Base-by-base conservation (phyloP, 2,113 vertebrate genomes). In the Gyps fulvus region DNA sequence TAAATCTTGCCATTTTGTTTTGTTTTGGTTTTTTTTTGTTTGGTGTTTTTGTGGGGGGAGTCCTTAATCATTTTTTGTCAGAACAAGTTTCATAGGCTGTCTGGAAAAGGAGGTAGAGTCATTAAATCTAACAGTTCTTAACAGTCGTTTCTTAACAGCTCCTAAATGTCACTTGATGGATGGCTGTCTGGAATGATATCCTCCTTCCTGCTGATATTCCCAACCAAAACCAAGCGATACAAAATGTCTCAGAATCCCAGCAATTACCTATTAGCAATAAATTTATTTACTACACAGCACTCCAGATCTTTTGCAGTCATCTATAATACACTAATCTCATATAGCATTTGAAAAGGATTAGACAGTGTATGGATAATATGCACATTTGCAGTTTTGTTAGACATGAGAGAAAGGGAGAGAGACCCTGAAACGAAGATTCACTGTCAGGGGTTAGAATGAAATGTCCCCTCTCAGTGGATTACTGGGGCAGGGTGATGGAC, bases 111-210 rank as follows among this genome's bases (percentile, higher is more conserved):
- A 86, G 13, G 32, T 38, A n/a, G 32, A 70, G 29, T 66, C 40
- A 66, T 88, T 85, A 95, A 72, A 80, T 74, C 36, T 36, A 83
- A 49, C 57, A 76, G 43, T 65, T 90, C 49, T 90, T 93, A 87
- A 7, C 52, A 54, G 4, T 27, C 17, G 34, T 36, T 85, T 77
- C 67, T 34, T 42, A 85, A 45, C 66, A 91, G 71, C 62, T 76
- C 69, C 40, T 65, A 86, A 88, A 59, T 58, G 74, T 74, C 79
- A 31, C 36, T 80, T 90, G 87, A 93, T 73, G 74, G 90, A 87
- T 86, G 84, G 57, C 70, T 95, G 70, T 70, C 89, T 94, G 95
- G 66, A 90, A 61, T 1, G 0, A 49, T 65, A 32, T 11, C 57
- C 74, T 91, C 45, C 32, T 59, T 83, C 93, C 83, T 70, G 63